Evolutionary conservation across 2,797 vertebrate species (phyloP).

Genomic region (Galagoides demidoff): DNA sequence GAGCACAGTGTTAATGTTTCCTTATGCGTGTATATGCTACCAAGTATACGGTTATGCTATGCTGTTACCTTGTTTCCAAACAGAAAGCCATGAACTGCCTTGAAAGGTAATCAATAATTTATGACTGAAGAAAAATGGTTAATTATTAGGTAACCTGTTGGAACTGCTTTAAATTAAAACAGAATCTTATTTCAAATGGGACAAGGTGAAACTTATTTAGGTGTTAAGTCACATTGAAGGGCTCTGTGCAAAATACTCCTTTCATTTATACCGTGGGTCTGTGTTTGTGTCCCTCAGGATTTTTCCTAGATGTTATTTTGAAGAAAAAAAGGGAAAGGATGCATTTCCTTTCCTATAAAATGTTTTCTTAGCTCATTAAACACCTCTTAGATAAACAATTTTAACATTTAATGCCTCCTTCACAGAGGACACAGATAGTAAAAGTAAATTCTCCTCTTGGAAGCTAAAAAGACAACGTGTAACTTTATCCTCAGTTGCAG

Average conservation of each 20-base stretch:
- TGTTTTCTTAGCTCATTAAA: not conserved
- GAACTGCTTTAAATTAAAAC: constrained; percentile 10
- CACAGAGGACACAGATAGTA: not conserved
- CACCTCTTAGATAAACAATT: not conserved
- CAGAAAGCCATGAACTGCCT: not conserved
- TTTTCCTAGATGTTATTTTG: not conserved
- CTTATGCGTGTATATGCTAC: not conserved
- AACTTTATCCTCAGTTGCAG: not conserved
- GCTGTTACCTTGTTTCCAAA: not conserved
- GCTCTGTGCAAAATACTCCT: not conserved
- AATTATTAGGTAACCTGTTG: not conserved
- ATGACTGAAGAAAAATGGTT: not conserved
- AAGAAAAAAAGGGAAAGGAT: not conserved
- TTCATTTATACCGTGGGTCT: not conserved
- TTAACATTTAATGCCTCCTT: not conserved
- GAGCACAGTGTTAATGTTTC: not conserved
- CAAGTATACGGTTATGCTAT: not conserved
- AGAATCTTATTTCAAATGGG: not conserved
- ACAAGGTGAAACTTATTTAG: not conserved
- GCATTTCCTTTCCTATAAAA: not conserved
- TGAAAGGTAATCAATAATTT: not conserved
- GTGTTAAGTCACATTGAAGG: not conserved
- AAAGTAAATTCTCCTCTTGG: constrained; percentile 16
- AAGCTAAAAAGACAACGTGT: not conserved
- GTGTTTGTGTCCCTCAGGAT: not conserved